Conservation (phyloP, 2,797 vertebrate species). For the Ispidina lecontei region DNA sequence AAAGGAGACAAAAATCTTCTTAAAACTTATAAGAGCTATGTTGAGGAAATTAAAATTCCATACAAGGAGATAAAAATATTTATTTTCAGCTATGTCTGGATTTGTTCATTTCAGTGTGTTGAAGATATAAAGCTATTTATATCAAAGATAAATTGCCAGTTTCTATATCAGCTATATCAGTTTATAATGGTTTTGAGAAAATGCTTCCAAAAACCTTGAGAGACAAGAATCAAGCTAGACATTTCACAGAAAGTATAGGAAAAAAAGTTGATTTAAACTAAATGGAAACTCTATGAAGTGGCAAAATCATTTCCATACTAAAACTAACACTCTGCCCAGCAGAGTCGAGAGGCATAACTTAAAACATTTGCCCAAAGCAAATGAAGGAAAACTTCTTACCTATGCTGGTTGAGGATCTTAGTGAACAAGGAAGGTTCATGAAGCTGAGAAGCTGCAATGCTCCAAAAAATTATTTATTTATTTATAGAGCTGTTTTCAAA, state of each 20-base stretch:
- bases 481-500: background rate
- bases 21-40: background rate
- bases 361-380: background rate
- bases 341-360: background rate
- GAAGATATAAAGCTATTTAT: background rate
- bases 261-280: background rate
- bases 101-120: background rate
- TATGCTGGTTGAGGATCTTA: background rate
- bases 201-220: background rate
- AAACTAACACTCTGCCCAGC: background rate
- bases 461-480: background rate
- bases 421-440: background rate
- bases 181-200: background rate
- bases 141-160: background rate
- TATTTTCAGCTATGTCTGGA: background rate
- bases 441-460: background rate
- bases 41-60: slow-evolving; percentile 1
- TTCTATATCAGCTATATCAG: background rate
- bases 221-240: background rate
- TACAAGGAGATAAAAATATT: background rate
- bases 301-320: background rate
- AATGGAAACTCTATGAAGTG: background rate
- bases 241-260: background rate
- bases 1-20: background rate
- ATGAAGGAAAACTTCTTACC: background rate